Conservation (phyloP, 2,113 vertebrate genomes). For the Paramormyrops kingsleyae region DNA sequence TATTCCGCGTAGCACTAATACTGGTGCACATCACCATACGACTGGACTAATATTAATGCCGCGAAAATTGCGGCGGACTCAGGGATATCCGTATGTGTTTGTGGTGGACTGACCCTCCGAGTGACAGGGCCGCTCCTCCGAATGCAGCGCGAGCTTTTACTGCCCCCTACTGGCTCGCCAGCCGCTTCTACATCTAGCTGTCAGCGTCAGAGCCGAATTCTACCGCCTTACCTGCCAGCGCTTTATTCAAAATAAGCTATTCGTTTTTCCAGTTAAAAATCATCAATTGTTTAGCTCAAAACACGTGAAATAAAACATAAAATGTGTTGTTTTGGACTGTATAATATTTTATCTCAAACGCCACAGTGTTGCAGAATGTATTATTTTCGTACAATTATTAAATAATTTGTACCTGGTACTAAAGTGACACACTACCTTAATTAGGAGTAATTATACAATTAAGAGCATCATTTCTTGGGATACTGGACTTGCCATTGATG, state of each 20-base stretch:
- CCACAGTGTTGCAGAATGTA: background rate
- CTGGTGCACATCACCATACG: background rate
- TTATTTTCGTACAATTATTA: background rate
- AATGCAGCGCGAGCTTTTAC: constrained; percentile 3
- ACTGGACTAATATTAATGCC: background rate
- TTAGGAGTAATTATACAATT: background rate
- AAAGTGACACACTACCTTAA: background rate
- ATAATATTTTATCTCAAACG: background rate
- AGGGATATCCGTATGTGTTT: background rate
- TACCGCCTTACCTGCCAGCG: background rate
- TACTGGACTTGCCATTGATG: background rate
- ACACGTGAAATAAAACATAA: background rate
- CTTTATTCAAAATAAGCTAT: background rate
- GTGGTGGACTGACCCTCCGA: background rate
- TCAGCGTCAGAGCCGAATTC: background rate
- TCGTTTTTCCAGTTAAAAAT: background rate
- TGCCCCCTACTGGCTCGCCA: background rate
- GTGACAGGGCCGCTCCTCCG: background rate
- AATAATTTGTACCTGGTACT: background rate
- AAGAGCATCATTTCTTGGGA: background rate
- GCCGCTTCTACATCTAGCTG: background rate
- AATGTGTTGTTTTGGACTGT: background rate
- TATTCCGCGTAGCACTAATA: background rate
- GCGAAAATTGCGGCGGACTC: background rate
- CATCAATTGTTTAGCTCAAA: background rate